A percentile compares a stretch with the other conserved stretches of the same genome.
phyloP scores from a whole-genome alignment of 2,888 invertebrate species.

The Caenorhabditis panamensis region DNA sequence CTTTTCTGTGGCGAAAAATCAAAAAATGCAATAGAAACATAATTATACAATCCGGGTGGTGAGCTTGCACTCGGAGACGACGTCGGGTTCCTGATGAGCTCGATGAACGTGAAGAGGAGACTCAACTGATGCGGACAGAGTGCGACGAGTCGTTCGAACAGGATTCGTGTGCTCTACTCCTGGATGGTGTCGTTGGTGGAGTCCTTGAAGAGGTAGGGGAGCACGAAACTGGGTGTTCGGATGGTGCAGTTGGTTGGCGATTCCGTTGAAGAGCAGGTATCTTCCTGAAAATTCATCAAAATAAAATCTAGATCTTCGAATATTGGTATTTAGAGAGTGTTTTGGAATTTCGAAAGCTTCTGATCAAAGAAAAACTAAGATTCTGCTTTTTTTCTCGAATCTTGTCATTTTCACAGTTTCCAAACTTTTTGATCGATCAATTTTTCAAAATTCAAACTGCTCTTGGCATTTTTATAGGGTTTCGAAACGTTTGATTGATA shows the following conservation, averaged over 20 bases:
- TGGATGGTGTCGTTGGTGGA: conserved; percentile 84
- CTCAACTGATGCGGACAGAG: conserved; percentile 99
- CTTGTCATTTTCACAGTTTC: too few species aligned
- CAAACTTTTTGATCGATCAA: too few species aligned
- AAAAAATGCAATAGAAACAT: too few species aligned
- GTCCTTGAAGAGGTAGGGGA: conserved; percentile 93
- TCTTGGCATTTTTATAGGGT: too few species aligned
- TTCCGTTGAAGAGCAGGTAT: conserved; percentile 97
- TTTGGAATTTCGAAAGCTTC: too few species aligned
- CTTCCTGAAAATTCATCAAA: conserved; percentile 83
- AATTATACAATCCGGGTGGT: too few species aligned
- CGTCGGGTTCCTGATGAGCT: conserved; percentile 96
- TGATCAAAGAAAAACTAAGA: too few species aligned
- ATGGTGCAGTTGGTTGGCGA: conserved; percentile 98
- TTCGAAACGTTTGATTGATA: too few species aligned
- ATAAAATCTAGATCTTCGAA: not conserved
- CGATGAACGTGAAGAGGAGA: conserved; percentile 96
- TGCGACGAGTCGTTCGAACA: conserved; percentile 96
- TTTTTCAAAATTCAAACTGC: too few species aligned
- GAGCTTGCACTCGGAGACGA: conserved; percentile 99
- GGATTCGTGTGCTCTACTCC: conserved; percentile 84
- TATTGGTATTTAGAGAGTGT: too few species aligned
- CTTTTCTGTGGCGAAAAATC: too few species aligned
- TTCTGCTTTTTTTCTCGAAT: too few species aligned
- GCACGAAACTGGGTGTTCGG: conserved; percentile 98